Evolutionary conservation across 2,113 vertebrate species (phyloP).

Genomic region (Rhadina sibilatrix): DNA sequence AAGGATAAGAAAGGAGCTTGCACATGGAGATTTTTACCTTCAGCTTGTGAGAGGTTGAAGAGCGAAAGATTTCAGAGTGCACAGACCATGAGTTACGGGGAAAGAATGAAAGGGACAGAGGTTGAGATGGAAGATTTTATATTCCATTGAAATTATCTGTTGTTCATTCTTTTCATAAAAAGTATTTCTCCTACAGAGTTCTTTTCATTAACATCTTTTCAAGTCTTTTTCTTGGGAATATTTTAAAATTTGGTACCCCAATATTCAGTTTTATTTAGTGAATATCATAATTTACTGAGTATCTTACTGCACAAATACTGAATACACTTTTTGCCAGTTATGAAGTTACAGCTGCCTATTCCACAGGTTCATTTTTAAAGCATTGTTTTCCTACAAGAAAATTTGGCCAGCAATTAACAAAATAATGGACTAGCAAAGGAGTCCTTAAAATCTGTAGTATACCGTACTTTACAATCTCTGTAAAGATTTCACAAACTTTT

Average conservation of each 20-base stretch:
- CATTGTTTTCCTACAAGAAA: background rate
- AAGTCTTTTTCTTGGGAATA: background rate
- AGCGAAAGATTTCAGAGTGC: background rate
- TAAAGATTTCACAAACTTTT: background rate
- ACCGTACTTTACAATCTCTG: background rate
- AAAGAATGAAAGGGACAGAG: background rate
- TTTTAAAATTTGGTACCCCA: background rate
- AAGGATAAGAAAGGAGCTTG: background rate
- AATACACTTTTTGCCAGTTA: background rate
- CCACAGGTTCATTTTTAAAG: background rate
- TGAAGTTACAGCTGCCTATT: background rate
- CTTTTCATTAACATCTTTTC: background rate
- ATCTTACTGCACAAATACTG: background rate
- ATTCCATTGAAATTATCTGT: background rate
- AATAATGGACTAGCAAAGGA: background rate
- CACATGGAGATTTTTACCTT: background rate
- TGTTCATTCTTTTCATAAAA: background rate
- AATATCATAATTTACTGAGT: background rate
- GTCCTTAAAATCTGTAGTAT: background rate
- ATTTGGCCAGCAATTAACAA: background rate
- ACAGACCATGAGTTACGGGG: background rate
- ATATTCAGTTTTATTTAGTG: background rate
- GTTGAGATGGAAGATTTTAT: background rate
- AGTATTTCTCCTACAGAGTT: background rate
- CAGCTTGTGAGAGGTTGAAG: background rate